Evolutionary conservation across 2,888 invertebrate genomes (phyloP), one percentile per base, ranked within the genome.

Genomic region (Noctua janthina): DNA sequence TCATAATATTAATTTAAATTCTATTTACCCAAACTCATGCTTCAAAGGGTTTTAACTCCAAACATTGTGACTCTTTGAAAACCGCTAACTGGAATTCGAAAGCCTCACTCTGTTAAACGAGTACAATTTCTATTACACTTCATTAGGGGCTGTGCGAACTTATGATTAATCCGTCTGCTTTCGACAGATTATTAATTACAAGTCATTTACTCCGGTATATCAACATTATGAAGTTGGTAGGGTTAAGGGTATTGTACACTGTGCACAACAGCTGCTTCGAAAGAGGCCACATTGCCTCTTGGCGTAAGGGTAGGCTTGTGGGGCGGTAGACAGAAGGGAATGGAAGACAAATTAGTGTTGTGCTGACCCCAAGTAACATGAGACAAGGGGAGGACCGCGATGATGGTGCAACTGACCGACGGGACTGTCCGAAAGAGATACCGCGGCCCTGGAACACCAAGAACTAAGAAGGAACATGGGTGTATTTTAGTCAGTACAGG

Each of bases 171-270:
- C 83, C 74, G n/a, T 74, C 89, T 91, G 91, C 51, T 62, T 85
- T 90, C 80, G 86, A 82, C 91, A 89, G 85, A 83, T 85, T 88
- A 90, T 91, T 91, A 91, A 91, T 91, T 86, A 87, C 86, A 77
- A 87, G 67, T 79, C 89, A 87, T 89, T 90, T 81, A 72, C 81
- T 78, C 8, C 46, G 69, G 54, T 59, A 74, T 78, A 76, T 81
- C 83, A 80, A 82, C 67, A 80, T 77, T 54, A 74, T 51, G n/a
- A 70, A 80, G 67, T 78, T 66, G 23, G 29, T 11, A 23, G 68
- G 11, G 10, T 70, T 74, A 77, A 35, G 86, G 70, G 13, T 35
- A 17, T 3, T 56, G 6, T 66, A 75, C 49, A 75, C 71, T 74
- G 49, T 79, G 23, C 15, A 46, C 35, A 20, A 66, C 35, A n/a